Base-by-base conservation (phyloP, 2,888 invertebrate species). In the Cheilosia pagana region DNA sequence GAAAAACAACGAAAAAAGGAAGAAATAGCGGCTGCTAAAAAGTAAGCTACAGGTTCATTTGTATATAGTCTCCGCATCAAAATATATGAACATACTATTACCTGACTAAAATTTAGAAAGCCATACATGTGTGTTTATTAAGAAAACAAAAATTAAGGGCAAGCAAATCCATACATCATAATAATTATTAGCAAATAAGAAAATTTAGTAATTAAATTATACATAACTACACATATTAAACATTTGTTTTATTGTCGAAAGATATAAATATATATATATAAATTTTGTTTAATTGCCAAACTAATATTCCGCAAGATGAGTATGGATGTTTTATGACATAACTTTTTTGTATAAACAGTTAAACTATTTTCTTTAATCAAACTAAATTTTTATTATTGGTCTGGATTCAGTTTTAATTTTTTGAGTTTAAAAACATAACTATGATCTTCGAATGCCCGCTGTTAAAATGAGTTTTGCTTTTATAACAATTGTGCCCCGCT, bases 1-100 rank as follows among this genome's bases (percentile, higher is more conserved):
- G 96, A 97, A 90, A 97, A 97, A 91, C 97, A 97, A 93, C 93
- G 94, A 90, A 96, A 95, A 92, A 96, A 96, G 89, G 94, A 95
- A 55, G 90, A 90, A 19, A 89, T 87, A 1, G 90, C 90, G n/a
- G 89, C 88, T 31, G 52, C 62, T 19, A 74, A 74, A 21, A 74
- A 74, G 28, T 74, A 50, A 57, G 48, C 35, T 65, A 23, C 28
- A 39, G 21, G 35, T 16, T 16, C 23, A 35, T 52, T 65, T 35
- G 53, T 28, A 16, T 21, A 19, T n/a, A 28, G 25, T 19, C n/a
- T 25, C 50, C 39, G 35, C 50, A 59, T 59, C 10, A 50, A 53
- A 6, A 31, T 31, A 72, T 43, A 62, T 62, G 23, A 62, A 72
- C 52, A 59, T 60, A 60, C 60, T 28, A 53, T 62, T 72, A 72